Base-by-base conservation (phyloP, 1,140 invertebrate species). In the Kradibia gibbosae region DNA sequence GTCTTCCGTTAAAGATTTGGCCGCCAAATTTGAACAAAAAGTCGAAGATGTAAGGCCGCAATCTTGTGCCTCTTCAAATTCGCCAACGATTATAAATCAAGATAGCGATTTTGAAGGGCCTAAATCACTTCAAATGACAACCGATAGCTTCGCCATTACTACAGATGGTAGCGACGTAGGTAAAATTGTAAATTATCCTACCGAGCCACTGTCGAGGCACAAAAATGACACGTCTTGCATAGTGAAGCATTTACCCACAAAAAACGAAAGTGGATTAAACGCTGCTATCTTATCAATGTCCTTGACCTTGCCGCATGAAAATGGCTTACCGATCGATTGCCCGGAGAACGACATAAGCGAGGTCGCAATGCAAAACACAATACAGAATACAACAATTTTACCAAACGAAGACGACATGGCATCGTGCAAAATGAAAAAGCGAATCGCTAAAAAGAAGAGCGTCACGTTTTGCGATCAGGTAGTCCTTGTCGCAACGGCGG, bases 391-490 rank as follows among this genome's bases (percentile, higher is more conserved):
- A 13, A 88, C 88, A 0, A 91, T 91, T 67, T 70, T 91, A 8
- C 90, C 90, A 0, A 90, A 82, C 70, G 90, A 91, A 62, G 90
- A 91, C 1, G 90, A 91, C 45, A 90, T 91, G 34, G 86, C 87
- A 4, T 88, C 87, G 25, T 86, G 85, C 60, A 91, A 90, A 60
- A 86, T 87, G 1, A 92, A 93, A 83, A 93, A 94, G 77, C 92
- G 94, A 11, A 86, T 90, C 39, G 91, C 91, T 0, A 97, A 97
- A 87, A 98, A 98, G 92, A 98, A 98, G 88, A 97, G 96, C 85
- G 97, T 98, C 1, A 97, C 97, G 0, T 98, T 98, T 89, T 98
- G 97, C 86, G 97, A 98, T 88, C 96, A 98, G 90, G 97, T 98
- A 0, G 96, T 97, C 79, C 91, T 98, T 45, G 97, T 98, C 22